Evolutionary conservation across 2,113 vertebrate species (phyloP), one percentile per base, ranked within the genome.

Genomic region (Ptilonorhynchus violaceus): DNA sequence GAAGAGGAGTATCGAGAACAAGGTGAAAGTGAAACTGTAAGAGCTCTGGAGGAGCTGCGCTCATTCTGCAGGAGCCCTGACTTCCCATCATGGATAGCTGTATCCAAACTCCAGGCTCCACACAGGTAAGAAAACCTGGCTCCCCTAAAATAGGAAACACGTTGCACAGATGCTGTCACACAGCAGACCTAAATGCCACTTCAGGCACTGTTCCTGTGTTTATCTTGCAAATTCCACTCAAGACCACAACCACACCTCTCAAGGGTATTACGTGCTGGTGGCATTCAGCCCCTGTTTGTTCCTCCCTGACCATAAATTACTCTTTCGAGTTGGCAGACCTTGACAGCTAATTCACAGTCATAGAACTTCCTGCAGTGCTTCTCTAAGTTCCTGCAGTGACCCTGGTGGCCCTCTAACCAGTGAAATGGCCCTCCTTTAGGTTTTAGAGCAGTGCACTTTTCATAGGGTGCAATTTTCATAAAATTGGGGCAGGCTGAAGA

Each of bases 1-100:
- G 98, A 98, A 77, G 98, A 99, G 1, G 98, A 99, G 41, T 99
- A 98, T 85, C 89, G 91, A 72, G 98, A 99, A 44, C 98, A 99
- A 89, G 96, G 96, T 5, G 98, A 98, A 60, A 72, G 19, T 1
- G 97, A 98, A 85, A 99, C 99, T 0, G 10, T 39, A 42, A 82
- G 92, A 4, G 98, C 98, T 10, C 95, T 99, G 92, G 98, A 99
- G 73, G 98, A 98, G 39, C 96, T 99, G n/a, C 98, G 98, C 41
- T 86, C 62, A 0, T 95, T 97, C 96, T 99, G 99, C 94, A 96
- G 58, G 69, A 97, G 63, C 21, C 97, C 98, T 0, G 93, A 95
- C 58, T 99, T 99, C 88, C 98, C 98, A 0, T 98, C 98, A 0
- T 99, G 99, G 99, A 81, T 99, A 82, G 97, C 97, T 0, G 63